phyloP scores from a whole-genome alignment of 2,113 vertebrate genomes.

The Petroica traversi region DNA sequence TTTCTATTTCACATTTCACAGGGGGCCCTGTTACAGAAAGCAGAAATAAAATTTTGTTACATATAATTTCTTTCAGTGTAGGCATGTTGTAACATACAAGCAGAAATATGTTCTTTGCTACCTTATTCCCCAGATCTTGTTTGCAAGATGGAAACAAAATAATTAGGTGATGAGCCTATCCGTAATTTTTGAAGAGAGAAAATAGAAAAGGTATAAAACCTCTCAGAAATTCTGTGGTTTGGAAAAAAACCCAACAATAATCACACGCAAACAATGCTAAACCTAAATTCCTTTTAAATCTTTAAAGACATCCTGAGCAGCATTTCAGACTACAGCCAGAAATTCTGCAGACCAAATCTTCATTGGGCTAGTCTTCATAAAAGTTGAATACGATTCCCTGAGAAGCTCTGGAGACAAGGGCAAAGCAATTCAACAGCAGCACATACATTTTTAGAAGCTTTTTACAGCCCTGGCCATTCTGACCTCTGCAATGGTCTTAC shows the following conservation, averaged over 20 bases:
- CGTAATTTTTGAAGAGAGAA: background rate
- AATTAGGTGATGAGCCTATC: conserved; percentile 5
- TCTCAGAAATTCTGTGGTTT: background rate
- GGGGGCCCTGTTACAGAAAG: background rate
- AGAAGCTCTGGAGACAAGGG: conserved; percentile 20
- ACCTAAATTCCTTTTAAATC: conserved; percentile 39
- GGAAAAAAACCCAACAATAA: background rate
- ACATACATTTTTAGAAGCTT: conserved; percentile 36
- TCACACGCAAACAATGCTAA: background rate
- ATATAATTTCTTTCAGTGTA: background rate
- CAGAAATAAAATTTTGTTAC: background rate
- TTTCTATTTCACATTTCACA: background rate
- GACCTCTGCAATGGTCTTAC: conserved; percentile 13
- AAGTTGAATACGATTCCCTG: conserved; percentile 22
- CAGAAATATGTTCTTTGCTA: background rate
- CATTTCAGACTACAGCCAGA: background rate
- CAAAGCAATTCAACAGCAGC: conserved; percentile 22
- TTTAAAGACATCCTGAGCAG: conserved; percentile 21
- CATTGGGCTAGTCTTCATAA: background rate
- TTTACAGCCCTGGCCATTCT: conserved; percentile 20
- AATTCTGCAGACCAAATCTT: conserved; percentile 9
- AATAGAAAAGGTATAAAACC: background rate
- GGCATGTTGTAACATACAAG: background rate
- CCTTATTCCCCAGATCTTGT: background rate
- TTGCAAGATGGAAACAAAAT: conserved; percentile 6